Conservation (phyloP, 2,888 invertebrate species). For the Acheta domesticus region DNA sequence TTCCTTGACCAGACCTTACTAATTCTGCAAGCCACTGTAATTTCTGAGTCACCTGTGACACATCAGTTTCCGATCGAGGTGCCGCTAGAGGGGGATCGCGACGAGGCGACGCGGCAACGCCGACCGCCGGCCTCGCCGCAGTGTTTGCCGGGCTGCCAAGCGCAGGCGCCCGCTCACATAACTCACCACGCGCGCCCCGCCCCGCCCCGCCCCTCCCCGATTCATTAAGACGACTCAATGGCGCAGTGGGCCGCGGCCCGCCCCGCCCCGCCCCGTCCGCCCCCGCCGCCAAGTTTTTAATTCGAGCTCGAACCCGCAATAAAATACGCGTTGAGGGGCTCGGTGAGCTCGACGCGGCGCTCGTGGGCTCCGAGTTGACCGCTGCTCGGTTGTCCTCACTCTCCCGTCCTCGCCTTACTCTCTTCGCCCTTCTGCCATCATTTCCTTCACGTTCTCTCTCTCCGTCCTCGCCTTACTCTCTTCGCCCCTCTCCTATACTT, state of each 20-base stretch:
- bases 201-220: background rate
- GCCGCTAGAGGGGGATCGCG: background rate
- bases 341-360: background rate
- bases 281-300: background rate
- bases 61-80: background rate
- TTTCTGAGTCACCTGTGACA: no score
- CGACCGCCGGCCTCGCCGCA: background rate
- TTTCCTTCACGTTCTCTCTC: no score
- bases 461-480: no score
- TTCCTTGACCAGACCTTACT: no score
- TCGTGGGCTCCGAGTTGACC: background rate
- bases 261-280: background rate
- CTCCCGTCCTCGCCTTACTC: no score
- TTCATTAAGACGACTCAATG: constrained; percentile 18
- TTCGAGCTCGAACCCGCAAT: background rate
- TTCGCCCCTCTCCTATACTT: no score
- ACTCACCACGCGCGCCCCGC: background rate
- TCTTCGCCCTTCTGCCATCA: no score
- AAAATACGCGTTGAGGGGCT: background rate
- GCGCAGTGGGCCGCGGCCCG: background rate
- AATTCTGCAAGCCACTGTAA: no score
- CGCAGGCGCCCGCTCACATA: background rate
- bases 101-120: background rate
- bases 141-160: background rate
- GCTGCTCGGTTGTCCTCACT: background rate